These are phyloP conservation scores for Protomyctophum bolini DNA, from an alignment of 2,113 vertebrate species.

Conservation along the genomic window DNA sequence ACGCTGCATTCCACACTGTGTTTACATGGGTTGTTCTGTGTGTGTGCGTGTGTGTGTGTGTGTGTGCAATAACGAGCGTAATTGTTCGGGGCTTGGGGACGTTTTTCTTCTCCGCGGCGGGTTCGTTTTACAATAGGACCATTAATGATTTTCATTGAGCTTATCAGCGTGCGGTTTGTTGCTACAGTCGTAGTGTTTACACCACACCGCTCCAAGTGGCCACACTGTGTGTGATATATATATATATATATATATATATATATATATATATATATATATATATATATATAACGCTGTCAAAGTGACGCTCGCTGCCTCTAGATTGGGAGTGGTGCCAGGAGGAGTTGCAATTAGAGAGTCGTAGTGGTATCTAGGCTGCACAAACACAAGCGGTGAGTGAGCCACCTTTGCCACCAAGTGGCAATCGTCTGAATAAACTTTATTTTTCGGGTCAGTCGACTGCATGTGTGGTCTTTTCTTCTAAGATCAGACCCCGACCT, in stretches of 20 bases:
- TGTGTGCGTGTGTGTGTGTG: no score
- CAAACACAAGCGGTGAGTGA: neutral
- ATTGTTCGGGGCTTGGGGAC: conserved; percentile 65
- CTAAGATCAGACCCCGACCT: neutral
- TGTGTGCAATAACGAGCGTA: conserved; percentile 50
- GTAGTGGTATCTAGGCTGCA: no score
- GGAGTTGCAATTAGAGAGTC: conserved; percentile 14
- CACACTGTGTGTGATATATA: neutral
- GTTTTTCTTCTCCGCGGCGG: conserved; percentile 54
- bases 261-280: no score
- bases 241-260: no score
- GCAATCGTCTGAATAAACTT: conserved; percentile 5
- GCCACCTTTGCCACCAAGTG: conserved; percentile 32
- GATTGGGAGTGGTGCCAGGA: conserved; percentile 14
- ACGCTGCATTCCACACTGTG: conserved; percentile 51
- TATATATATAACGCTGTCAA: no score
- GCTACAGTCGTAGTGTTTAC: conserved; percentile 38
- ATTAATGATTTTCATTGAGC: conserved; percentile 58
- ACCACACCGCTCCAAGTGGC: conserved; percentile 25
- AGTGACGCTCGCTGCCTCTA: conserved; percentile 15
- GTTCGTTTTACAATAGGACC: conserved; percentile 49
- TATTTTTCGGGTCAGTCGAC: neutral
- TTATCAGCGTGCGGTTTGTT: conserved; percentile 43
- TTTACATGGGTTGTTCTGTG: conserved; percentile 38
- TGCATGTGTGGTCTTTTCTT: neutral